phyloP scores from a whole-genome alignment of 1,140 invertebrate species.

The Ceratosolen fusciceps region DNA sequence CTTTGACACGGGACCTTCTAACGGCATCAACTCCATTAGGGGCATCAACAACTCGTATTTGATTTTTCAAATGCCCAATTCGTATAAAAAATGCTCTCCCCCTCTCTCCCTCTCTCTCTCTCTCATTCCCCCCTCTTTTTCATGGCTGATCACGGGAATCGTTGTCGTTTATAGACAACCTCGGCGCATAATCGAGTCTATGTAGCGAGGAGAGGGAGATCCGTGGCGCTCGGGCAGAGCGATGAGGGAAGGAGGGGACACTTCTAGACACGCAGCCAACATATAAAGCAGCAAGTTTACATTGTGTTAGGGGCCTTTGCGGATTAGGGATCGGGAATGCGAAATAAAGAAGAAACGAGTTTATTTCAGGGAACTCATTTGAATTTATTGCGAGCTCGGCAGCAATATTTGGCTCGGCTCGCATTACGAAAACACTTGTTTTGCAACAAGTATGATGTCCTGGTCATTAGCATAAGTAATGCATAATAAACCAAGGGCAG shows the following conservation, averaged over 20 bases:
- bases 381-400: not conserved
- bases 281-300: not conserved
- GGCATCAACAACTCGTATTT: not conserved
- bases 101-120: too few relatives aligned
- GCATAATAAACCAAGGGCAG: not conserved
- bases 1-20: not conserved
- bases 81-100: too few relatives aligned
- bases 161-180: too few relatives aligned
- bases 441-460: not conserved
- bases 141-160: too few relatives aligned
- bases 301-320: not conserved
- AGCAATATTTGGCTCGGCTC: not conserved
- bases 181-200: too few relatives aligned
- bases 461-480: not conserved
- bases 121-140: too few relatives aligned
- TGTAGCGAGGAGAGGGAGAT: too few relatives aligned
- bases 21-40: not conserved
- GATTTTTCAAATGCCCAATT: not conserved
- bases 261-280: too few relatives aligned
- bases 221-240: too few relatives aligned
- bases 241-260: too few relatives aligned
- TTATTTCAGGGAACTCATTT: not conserved
- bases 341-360: not conserved
- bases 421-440: not conserved
- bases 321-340: not conserved